A percentile compares a stretch with the other conserved stretches of the same genome.
These are phyloP conservation scores for Gallinago jamesoni DNA, from an alignment of 2,113 vertebrate species.

Conservation along the genomic window DNA sequence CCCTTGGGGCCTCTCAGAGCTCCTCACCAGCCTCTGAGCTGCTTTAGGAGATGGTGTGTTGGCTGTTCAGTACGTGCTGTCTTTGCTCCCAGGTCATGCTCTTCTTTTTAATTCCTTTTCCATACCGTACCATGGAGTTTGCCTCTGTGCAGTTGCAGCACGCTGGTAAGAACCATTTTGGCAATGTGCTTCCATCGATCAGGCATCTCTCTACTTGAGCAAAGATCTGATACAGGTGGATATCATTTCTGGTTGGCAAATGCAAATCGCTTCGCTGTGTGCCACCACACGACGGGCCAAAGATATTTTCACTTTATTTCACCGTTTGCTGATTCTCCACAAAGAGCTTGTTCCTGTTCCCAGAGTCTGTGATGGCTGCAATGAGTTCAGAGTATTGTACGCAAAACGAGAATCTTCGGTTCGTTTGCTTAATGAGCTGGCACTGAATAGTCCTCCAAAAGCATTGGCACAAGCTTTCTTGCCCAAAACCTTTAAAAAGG, in stretches of 20 bases:
- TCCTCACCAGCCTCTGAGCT: neutral
- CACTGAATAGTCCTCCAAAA: neutral
- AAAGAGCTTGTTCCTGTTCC: neutral
- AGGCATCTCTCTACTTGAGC: rapidly evolving
- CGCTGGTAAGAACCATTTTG: neutral
- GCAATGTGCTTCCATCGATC: neutral
- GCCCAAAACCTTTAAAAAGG: neutral
- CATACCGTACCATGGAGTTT: neutral
- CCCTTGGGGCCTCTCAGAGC: neutral
- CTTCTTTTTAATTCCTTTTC: neutral
- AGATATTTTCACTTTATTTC: neutral
- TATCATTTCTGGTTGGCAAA: neutral
- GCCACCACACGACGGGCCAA: neutral
- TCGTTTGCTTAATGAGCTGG: neutral
- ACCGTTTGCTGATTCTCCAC: neutral
- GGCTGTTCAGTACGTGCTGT: neutral
- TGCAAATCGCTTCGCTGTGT: neutral
- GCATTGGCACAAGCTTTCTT: neutral
- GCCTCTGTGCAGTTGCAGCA: neutral
- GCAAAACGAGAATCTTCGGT: neutral
- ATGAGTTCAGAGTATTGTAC: neutral
- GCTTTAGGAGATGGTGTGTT: neutral
- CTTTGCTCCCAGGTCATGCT: neutral
- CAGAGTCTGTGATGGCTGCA: neutral
- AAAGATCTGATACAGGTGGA: neutral